A percentile compares a stretch with the other conserved stretches of the same genome.
These are phyloP conservation scores for Neotoxoptera formosana DNA, from an alignment of 1,140 invertebrate genomes.

Conservation along the genomic window DNA sequence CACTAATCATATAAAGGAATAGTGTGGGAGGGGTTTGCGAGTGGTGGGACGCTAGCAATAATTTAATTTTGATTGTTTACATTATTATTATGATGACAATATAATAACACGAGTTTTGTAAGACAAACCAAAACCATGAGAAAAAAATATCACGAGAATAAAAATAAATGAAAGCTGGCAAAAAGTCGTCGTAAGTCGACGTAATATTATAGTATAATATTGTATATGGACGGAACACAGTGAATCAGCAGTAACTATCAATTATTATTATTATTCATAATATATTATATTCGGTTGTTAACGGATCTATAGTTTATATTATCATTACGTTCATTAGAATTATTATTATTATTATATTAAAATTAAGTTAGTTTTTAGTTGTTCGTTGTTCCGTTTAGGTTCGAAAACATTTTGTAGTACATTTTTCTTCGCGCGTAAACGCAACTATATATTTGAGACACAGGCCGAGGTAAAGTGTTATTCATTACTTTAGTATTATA, in stretches of 20 bases:
- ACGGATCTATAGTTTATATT: not conserved
- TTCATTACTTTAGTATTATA: not conserved
- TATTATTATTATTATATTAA: not conserved
- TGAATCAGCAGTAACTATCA: conserved; percentile 10
- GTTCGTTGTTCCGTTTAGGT: not conserved
- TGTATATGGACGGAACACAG: conserved; percentile 29
- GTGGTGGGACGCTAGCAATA: not conserved
- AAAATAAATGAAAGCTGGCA: conserved; percentile 29
- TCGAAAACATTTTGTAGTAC: not conserved
- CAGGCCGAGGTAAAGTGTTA: not conserved
- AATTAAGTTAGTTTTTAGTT: not conserved
- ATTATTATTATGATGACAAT: not conserved
- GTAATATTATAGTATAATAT: not conserved
- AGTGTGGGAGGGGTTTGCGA: not conserved
- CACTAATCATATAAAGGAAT: not conserved
- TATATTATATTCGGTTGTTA: not conserved
- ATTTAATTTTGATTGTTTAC: conserved; percentile 19
- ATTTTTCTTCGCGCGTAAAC: not conserved
- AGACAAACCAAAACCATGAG: not conserved
- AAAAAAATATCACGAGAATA: not conserved
- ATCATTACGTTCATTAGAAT: not conserved
- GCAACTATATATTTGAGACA: not conserved
- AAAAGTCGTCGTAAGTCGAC: not conserved
- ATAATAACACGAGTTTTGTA: not conserved
- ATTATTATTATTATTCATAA: conserved; percentile 19